Evolutionary conservation across 2,888 invertebrate genomes (phyloP).

Genomic region (Catocala sponsa): DNA sequence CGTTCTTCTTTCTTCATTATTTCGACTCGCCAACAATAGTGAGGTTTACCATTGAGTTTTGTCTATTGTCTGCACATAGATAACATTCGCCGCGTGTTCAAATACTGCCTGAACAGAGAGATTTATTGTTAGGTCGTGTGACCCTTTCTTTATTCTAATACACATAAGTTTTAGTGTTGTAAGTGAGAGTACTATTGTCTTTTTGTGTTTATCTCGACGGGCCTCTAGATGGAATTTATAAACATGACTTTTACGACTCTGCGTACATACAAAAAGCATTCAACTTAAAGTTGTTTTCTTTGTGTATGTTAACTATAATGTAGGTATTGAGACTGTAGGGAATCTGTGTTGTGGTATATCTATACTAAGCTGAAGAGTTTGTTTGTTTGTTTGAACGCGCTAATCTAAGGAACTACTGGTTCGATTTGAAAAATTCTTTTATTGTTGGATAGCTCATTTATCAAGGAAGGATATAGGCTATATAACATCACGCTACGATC

Average conservation of each 20-base stretch:
- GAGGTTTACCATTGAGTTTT: slow-evolving; percentile 27
- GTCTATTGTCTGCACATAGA: slow-evolving; percentile 35
- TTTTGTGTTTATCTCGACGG: slow-evolving; percentile 30
- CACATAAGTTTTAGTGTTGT: slow-evolving; percentile 39
- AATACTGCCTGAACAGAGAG: slow-evolving; percentile 23
- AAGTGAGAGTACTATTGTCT: slow-evolving; percentile 35
- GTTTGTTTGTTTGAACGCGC: no score
- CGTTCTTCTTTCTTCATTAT: slow-evolving; percentile 32
- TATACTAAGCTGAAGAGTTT: no score
- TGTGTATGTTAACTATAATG: no score
- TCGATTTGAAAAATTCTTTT: no score
- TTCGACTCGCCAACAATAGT: slow-evolving; percentile 27
- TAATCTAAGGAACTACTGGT: no score
- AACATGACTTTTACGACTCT: background rate
- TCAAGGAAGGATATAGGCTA: no score
- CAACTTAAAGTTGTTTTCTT: no score
- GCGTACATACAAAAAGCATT: no score
- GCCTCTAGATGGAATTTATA: background rate
- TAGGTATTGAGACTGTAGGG: no score
- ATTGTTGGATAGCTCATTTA: no score
- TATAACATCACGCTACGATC: no score
- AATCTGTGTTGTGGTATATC: no score
- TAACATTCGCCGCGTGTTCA: slow-evolving; percentile 29
- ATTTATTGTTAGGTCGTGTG: slow-evolving; percentile 47
- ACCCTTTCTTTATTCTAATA: slow-evolving; percentile 42